Conservation (phyloP, 2,888 invertebrate genomes). For the Palloptera scutellata region DNA sequence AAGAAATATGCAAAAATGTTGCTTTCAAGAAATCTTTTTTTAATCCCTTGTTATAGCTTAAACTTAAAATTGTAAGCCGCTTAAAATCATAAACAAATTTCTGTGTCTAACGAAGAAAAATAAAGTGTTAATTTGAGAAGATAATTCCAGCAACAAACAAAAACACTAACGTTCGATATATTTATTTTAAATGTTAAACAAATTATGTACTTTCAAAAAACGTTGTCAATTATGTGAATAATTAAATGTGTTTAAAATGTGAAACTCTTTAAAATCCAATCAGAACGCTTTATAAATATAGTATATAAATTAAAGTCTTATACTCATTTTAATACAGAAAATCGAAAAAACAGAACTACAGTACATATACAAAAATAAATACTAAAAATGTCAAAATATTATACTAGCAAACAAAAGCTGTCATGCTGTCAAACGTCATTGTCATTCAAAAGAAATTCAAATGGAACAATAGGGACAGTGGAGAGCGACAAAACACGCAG, state of each 20-base stretch:
- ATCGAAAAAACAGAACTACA: slow-evolving; percentile 40
- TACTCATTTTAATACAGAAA: slow-evolving; percentile 38
- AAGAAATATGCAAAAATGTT: too few species aligned
- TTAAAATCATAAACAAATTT: slow-evolving; percentile 7
- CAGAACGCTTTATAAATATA: slow-evolving; percentile 52
- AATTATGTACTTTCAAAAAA: too few species aligned
- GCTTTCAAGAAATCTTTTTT: too few species aligned
- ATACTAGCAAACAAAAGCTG: slow-evolving; percentile 40
- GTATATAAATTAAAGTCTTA: slow-evolving; percentile 41
- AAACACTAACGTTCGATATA: slow-evolving; percentile 17
- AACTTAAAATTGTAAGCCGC: neutral
- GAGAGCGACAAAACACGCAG: too few species aligned
- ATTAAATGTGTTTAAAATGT: too few species aligned
- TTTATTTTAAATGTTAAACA: too few species aligned
- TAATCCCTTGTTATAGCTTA: neutral
- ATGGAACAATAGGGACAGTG: too few species aligned
- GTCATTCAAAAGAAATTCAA: slow-evolving; percentile 29
- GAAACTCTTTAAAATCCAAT: slow-evolving; percentile 45
- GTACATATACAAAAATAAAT: slow-evolving; percentile 42
- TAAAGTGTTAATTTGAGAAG: slow-evolving; percentile 52
- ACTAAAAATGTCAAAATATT: slow-evolving; percentile 59
- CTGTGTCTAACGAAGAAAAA: slow-evolving; percentile 28
- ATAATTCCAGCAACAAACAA: slow-evolving; percentile 2
- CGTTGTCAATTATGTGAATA: too few species aligned
- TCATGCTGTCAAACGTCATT: slow-evolving; percentile 46